These are phyloP conservation scores for Tortrix viridana DNA, from an alignment of 2,888 invertebrate species.

Conservation along the genomic window DNA sequence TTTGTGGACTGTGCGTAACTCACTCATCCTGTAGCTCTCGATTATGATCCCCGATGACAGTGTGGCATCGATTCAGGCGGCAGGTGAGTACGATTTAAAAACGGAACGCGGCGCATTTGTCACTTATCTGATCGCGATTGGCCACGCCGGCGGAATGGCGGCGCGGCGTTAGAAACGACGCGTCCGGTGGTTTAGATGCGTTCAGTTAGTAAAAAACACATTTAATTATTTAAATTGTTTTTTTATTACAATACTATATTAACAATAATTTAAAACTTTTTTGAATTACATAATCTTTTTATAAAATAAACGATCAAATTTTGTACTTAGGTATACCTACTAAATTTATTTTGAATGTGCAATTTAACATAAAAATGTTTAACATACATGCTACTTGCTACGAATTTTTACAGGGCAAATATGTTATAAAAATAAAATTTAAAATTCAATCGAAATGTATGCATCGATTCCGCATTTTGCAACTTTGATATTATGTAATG, in stretches of 20 bases:
- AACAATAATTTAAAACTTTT: too few relatives aligned
- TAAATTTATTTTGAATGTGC: too few relatives aligned
- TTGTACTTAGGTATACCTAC: too few relatives aligned
- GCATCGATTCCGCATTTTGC: background rate
- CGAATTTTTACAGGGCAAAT: too few relatives aligned
- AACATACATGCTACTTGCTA: too few relatives aligned
- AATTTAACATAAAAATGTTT: too few relatives aligned
- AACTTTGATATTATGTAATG: background rate
- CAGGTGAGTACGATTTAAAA: constrained; percentile 53
- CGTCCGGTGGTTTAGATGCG: constrained; percentile 3
- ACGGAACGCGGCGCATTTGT: constrained; percentile 60
- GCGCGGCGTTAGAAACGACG: constrained; percentile 2
- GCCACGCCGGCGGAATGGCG: constrained; percentile 51
- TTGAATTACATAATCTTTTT: too few relatives aligned
- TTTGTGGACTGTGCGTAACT: constrained; percentile 29
- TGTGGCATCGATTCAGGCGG: constrained; percentile 22
- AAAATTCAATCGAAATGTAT: too few relatives aligned
- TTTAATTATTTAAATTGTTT: background rate
- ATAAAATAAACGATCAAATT: too few relatives aligned
- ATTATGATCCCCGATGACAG: constrained; percentile 52
- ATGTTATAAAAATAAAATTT: too few relatives aligned
- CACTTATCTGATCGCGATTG: constrained; percentile 56
- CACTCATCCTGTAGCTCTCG: constrained; percentile 44
- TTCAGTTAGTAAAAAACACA: background rate
- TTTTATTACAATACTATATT: too few relatives aligned